Evolutionary conservation across 2,797 vertebrate species (phyloP).

Genomic region (Gymnocypris eckloni): DNA sequence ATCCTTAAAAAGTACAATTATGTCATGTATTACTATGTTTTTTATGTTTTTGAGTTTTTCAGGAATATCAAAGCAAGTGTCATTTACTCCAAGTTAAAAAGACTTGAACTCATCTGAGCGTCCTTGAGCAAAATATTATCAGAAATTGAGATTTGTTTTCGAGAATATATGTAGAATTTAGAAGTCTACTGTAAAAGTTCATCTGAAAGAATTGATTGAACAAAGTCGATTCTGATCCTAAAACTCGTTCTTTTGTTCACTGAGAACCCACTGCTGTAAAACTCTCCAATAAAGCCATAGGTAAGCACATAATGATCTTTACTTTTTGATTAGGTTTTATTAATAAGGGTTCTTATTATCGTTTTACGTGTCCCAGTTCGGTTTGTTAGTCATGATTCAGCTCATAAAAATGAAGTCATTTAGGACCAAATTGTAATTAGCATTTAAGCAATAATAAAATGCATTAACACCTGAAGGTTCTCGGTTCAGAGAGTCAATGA

Average conservation of each 20-base stretch:
- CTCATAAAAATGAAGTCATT: not conserved
- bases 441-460: conserved; percentile 7
- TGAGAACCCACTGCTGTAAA: not conserved
- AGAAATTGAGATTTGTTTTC: not conserved
- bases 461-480: not conserved
- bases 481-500: not conserved
- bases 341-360: not conserved
- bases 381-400: conserved; percentile 4
- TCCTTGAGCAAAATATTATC: not conserved
- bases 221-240: not conserved
- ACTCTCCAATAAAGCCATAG: not conserved
- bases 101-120: not conserved
- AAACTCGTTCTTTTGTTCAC: not conserved
- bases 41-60: not conserved
- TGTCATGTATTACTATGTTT: not conserved
- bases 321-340: conserved; percentile 14
- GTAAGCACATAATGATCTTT: not conserved
- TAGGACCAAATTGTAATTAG: not conserved
- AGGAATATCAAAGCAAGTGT: not conserved
- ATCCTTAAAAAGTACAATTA: not conserved
- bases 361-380: not conserved
- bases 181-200: not conserved
- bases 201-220: not conserved
- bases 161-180: not conserved
- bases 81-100: not conserved